These are phyloP conservation scores for Meleagris gallopavo DNA, from an alignment of 2,113 vertebrate species.

Conservation along the genomic window DNA sequence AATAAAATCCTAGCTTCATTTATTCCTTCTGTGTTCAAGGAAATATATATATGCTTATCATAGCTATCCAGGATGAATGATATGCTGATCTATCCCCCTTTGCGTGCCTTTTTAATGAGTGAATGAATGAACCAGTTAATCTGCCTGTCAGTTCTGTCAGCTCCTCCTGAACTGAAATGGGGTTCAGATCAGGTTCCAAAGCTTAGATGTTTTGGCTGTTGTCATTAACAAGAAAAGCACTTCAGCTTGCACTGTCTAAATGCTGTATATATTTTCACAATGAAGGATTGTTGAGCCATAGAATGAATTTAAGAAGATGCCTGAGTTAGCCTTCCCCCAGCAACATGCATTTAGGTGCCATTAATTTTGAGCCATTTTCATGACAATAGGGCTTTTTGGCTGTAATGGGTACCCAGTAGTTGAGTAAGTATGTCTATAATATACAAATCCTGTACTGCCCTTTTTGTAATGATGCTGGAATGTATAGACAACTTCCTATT, in stretches of 20 bases:
- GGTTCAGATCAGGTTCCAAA: not conserved
- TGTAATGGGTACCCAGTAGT: not conserved
- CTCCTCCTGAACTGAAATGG: not conserved
- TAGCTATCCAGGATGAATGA: not conserved
- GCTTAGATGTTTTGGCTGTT: not conserved
- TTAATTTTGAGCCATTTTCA: not conserved
- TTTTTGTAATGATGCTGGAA: not conserved
- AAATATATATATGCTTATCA: not conserved
- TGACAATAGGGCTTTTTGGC: not conserved
- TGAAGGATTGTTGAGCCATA: not conserved
- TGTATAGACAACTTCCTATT: not conserved
- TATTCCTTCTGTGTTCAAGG: conserved; percentile 1
- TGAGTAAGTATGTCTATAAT: not conserved
- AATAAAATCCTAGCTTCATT: conserved; percentile 21
- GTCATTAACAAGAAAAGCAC: not conserved
- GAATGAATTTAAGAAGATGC: not conserved
- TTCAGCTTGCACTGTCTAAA: not conserved
- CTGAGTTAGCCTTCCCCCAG: not conserved
- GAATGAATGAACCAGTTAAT: conserved; percentile 2
- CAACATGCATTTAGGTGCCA: not conserved
- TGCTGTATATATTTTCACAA: not conserved
- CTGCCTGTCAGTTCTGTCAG: conserved; percentile 18
- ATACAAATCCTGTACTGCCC: not conserved
- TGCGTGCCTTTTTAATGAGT: conserved; percentile 21
- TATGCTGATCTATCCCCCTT: not conserved